Base-by-base conservation (phyloP, 2,113 vertebrate species). In the Amphiprion ocellaris region DNA sequence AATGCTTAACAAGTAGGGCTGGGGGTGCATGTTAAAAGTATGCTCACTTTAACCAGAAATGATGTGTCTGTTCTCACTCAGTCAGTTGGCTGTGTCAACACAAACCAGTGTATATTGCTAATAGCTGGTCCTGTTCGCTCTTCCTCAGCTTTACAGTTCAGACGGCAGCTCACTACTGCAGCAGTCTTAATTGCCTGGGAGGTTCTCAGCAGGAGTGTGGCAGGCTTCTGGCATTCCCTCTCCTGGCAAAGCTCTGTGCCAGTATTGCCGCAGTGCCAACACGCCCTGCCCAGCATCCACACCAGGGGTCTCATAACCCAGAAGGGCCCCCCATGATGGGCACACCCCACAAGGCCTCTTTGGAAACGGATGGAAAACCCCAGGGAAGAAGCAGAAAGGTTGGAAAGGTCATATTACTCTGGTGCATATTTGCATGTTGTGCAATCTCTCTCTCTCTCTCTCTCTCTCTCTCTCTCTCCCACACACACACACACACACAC, bases 321-420 rank as follows among this genome's bases (percentile, higher is more conserved):
- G 75, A 87, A 85, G 84, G 61, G 78, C 75, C 77, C 84, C 88
- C 85, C 88, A 64, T 83, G 80, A 84, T 64, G 88, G 71, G 82
- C 61, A 50, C 89, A 81, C 85, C 87, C 90, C 66, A 86, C 69
- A 73, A 77, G 65, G 79, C 84, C 83, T 85, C 71, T 86, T 77
- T 80, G 80, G 90, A 89, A 90, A 83, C 86, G 91, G 91, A 92
- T 88, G 87, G 79, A 74, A 79, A 91, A 82, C 83, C 67, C 79
- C 85, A 4, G 86, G 86, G 81, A 74, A 77, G 83, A 76, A 28
- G 49, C 54, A 74, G 64, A 85, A 86, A 85, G 82, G 77, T 85
- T 77, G 90, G 63, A 92, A 91, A 92, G 90, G 89, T 92, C 88
- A 86, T 59, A 75, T 60, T 56, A 64, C 50, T 26, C 26, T 74